Base-by-base conservation (phyloP, 2,888 invertebrate genomes). In the Athrips mouffetella region DNA sequence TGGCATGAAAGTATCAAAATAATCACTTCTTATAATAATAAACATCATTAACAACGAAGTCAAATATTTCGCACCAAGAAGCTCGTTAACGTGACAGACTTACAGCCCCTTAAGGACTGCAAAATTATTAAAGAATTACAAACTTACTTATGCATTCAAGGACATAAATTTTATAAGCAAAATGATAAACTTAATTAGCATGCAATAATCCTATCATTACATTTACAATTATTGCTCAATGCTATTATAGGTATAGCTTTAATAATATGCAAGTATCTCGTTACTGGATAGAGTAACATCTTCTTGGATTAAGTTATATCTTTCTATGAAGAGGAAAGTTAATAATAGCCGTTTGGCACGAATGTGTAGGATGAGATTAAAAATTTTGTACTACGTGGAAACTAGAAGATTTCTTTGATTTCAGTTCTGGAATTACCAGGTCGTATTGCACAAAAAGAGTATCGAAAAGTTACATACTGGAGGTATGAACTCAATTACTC, bases 261-360 rank as follows among this genome's bases (percentile, higher is more conserved):
- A 51, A 51, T 48, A 37, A 45, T 48, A 48, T 45, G 50, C 48
- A 51, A 48, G 44, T 51, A 47, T 50, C 47, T 45, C 20, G 30
- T 39, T 53, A 47, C 31, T 21, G 29, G 50, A 31, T 30, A 18
- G 11, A 18, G 58, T 59, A 67, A 67, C 67, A 69, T 70, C 63
- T 75, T 73, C 69, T 73, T 73, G 71, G 76, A 80, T 78, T 73
- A 75, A 69, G 65, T 76, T 76, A 76, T 77, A 71, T 69, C 54
- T 59, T 57, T 65, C 62, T 66, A 67, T 57, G 60, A 60, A 67
- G 67, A 62, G 54, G 62, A 65, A 55, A 58, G 69, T 75, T 78
- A 77, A 81, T 83, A 81, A 83, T 81, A 82, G 78, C 73, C 60
- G 62, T 71, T 70, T 66, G 66, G 73, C 81, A 84, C 77, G 79